Base-by-base conservation (phyloP, 2,113 vertebrate genomes). In the Tympanuchus pallidicinctus region DNA sequence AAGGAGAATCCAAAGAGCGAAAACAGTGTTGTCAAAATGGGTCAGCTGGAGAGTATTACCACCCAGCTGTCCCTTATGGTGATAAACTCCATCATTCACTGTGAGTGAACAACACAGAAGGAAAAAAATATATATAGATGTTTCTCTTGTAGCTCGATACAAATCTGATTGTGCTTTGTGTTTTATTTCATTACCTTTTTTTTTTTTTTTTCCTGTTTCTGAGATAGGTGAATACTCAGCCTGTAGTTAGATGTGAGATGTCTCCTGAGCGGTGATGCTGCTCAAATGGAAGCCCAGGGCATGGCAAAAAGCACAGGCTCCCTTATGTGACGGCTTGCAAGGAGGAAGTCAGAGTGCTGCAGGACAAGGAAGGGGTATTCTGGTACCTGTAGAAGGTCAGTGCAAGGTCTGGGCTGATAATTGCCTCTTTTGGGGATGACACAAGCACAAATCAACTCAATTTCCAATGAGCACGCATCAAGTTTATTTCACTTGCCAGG, bases 291-390 rank as follows among this genome's bases (percentile, higher is more conserved):
- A 71, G 15, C 57, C 78, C 67, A 76, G 34, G 63, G 24, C 28
- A 18, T 45, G 48, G 56, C 24, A 50, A 66, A 90, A 54, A 30
- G 48, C 54, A 66, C 6, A 38, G 30, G 17, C 6, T 12, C 16
- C 78, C 22, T 69, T 9, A 27, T 38, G 57, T 56, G 30, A 16
- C 11, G 0, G 0, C 28, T 25, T 25, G 3, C 0, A 3, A 47
- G 66, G 40, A 70, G 40, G 30, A 27, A 30, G 3, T 16, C 59
- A 30, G 72, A 40, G 40, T 47, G 36, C 45, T 70, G 25, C 2
- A 6, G 24, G 72, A 8, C 40, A 24, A 75, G 56, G 56, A 13
- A 88, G 36, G 11, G 83, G 32, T 4, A 0, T 88, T 88, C 77
- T 66, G 12, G 9, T 59, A 3, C 12, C 21, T 66, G 22, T 25